Evolutionary conservation across 2,797 vertebrate genomes (phyloP).

Genomic region (Protonibea diacanthus): DNA sequence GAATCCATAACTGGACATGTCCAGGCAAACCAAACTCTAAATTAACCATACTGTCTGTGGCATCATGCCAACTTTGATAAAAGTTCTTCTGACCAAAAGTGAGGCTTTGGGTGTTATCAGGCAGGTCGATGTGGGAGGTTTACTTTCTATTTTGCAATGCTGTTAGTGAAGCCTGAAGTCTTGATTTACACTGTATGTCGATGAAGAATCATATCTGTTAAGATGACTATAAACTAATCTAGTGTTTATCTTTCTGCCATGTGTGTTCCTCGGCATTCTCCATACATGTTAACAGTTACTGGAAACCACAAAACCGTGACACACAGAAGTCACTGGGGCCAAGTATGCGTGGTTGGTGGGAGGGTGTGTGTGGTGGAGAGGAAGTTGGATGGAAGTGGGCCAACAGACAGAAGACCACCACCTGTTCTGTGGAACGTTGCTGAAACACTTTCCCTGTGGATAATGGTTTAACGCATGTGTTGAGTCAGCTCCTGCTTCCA

Average conservation of each 20-base stretch:
- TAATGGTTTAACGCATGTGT: not conserved
- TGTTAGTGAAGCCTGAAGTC: not conserved
- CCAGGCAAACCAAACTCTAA: not conserved
- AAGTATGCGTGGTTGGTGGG: no score
- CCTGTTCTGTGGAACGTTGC: not conserved
- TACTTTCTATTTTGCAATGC: not conserved
- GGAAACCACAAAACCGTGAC: constrained; percentile 17
- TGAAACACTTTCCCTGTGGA: constrained; percentile 6
- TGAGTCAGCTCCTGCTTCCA: constrained; percentile 10
- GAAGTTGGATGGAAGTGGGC: not conserved
- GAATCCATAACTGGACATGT: constrained; percentile 4
- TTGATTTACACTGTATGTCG: not conserved
- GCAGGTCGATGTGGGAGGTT: not conserved
- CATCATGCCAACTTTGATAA: not conserved
- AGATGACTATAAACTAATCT: not conserved
- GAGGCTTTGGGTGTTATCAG: not conserved
- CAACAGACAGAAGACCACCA: not conserved
- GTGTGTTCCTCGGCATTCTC: constrained; percentile 3
- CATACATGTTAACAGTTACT: not conserved
- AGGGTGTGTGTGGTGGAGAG: not conserved
- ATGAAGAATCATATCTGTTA: not conserved
- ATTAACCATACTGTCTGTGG: not conserved
- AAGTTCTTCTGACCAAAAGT: not conserved
- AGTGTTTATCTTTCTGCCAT: not conserved
- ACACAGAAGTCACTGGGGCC: not conserved